Base-by-base conservation (phyloP, 2,888 invertebrate species). In the Metallyticus violacea region DNA sequence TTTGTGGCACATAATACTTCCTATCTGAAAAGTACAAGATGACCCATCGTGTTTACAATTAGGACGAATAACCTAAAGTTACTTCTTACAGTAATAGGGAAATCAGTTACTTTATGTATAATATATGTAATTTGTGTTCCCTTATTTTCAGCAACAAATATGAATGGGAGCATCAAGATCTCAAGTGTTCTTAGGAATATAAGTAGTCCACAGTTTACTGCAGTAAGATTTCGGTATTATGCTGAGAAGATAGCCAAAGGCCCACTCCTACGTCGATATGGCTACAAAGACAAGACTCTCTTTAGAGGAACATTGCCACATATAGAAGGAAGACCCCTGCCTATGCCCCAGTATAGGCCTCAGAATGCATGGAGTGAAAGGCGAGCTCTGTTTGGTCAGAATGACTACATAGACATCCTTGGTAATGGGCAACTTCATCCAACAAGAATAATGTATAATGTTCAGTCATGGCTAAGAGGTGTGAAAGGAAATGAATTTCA, bases 391-490 rank as follows among this genome's bases (percentile, higher is more conserved):
- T 98, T 97, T 92, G 99, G 99, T 0, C 98, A 98, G 91, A 99
- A 99, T 92, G 99, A 99, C 92, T 99, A 99, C 90, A 98, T 99
- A 89, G 99, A 99, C 91, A 98, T 99, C 87, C 93, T 99, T 85
- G 99, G 99, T 1, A 95, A 96, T 90, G 97, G 97, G 62, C 93
- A 93, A 25, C 89, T 96, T 6, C 97, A 98, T 91, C 99, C 99
- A 0, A 95, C 96, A 0, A 96, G 95, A 90, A 94, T 98, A 22
- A 91, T 98, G 22, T 98, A 98, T 90, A 95, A 96, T 88, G 94
- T 98, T 6, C 99, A 99, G 0, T 92, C 94, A 0, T 99, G 99
- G 99, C 93, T 99, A 76, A 94, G 97, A 89, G 99, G 99, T 83
- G 95, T 98, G 81, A 94, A 94, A 25, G 98, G 97, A 0, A 96